Evolutionary conservation across 2,113 vertebrate genomes (phyloP), one percentile per base, ranked within the genome.

Genomic region (Aldabrachelys gigantea): DNA sequence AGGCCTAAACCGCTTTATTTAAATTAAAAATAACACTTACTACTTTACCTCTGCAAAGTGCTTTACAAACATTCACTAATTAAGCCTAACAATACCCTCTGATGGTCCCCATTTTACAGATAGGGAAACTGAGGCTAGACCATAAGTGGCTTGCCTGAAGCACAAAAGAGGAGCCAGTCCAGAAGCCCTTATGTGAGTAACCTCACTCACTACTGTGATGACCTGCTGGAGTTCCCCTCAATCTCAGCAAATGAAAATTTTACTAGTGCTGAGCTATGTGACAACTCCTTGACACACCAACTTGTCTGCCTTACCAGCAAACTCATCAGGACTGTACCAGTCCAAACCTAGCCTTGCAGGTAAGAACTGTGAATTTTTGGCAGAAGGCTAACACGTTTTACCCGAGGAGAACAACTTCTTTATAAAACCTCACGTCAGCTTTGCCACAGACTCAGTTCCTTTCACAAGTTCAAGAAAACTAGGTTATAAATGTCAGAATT

Each of bases 21-120:
- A 72, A n/a, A 59, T 5, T 4, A 10, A 5, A 14, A 1, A 35
- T 27, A 10, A 29, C 22, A 56, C 69, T 90, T 53, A 44, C 56
- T 57, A 56, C 7, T n/a, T 69, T 19, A 69, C 65, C 7, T 69
- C 35, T 24, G 54, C 27, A 59, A 89, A 84, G 27, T 0, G 0
- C 89, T 80, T 13, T 52, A 49, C 38, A 81, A 92, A 47, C 50
- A 52, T 27, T 79, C 72, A 81, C 79, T 85, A 87, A 85, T 91
- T 87, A 84, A 53, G 11, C 76, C 12, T 57, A 35, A 5, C 52
- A 1, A 5, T 16, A 78, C 12, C 62, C 82, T 1, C 0, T 84
- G 80, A 89, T 53, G 53, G 53, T 53, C 19, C 53, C 19, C 53
- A 53, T 53, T 52, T 8, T 78, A 29, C 52, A 22, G 5, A 80